Base-by-base conservation (phyloP, 2,888 invertebrate species). In the Tachina lurida region DNA sequence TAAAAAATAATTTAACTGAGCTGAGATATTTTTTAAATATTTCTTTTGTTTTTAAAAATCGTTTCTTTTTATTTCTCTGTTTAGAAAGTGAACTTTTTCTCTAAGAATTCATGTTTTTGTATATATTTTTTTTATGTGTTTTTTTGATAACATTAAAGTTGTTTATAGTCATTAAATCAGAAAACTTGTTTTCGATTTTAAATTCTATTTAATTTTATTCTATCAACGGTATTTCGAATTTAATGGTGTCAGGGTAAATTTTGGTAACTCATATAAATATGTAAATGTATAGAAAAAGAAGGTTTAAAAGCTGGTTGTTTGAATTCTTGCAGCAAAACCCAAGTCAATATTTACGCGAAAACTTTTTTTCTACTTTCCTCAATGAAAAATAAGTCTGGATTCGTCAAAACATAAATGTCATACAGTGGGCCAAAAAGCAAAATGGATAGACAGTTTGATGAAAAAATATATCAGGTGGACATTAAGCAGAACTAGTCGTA, bases 81-180 rank as follows among this genome's bases (percentile, higher is more conserved):
- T 63, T 63, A 71, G 79, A 79, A 79, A 79, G 79, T 71, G 56
- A 79, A 45, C 31, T 63, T 71, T 63, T 79, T 71, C 54, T 39
- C 10, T 63, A 63, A 63, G 9, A 31, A 39, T 39, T 67, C 10
- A n/a, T 67, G 1, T 22, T 19, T 4, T 4, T 45, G 31, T 31
- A 4, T 4, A 0, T 22, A 1, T 60, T 65, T 19, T 19, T 49
- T 76, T 5, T 45, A 49, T 67, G 5, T 67, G 22, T 52, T 56
- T 39, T n/a, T 15, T 31, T 31, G 9, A 54, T 15, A 39, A 17
- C 17, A 9, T 19, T 54, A 54, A 41, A 19, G 5, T 10, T 1
- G 15, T 31, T 56, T 9, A 10, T 58, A 52, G 12, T 56, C 8
- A 45, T 45, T 58, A 19, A 58, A 43, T n/a, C 10, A 13, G 13